Percentiles rank a stretch among this genome's conserved stretches.
phyloP scores from a whole-genome alignment of 2,113 vertebrate genomes.

The Scalopus aquaticus region DNA sequence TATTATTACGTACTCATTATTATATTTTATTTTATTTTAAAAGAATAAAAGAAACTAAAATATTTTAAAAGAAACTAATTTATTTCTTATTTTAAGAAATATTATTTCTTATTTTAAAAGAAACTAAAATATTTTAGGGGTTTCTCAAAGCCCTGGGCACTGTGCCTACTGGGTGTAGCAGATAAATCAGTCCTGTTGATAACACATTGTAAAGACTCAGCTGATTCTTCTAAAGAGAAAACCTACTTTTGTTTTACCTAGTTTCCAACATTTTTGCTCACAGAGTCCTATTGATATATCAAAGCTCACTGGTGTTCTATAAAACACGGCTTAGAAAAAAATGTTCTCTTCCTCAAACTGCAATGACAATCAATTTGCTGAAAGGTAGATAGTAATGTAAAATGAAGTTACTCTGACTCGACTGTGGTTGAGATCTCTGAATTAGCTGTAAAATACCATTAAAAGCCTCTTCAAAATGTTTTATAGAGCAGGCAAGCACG shows the following conservation, averaged over 20 bases:
- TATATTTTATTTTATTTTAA: background rate
- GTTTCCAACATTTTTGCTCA: background rate
- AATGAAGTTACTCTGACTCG: constrained; percentile 49
- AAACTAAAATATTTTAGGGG: background rate
- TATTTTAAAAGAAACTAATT: too few species aligned
- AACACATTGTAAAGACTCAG: background rate
- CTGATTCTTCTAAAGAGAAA: constrained; percentile 16
- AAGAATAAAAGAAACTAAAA: background rate
- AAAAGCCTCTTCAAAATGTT: constrained; percentile 49
- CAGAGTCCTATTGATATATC: background rate
- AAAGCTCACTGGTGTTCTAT: background rate
- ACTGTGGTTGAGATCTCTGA: constrained; percentile 13
- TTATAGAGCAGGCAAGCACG: constrained; percentile 39
- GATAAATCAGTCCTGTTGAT: background rate
- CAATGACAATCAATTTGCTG: background rate
- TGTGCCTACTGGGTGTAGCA: background rate
- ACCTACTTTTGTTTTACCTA: constrained; percentile 25
- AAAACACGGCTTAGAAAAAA: constrained; percentile 7
- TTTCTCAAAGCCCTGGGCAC: background rate
- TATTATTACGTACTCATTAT: constrained; percentile 4
- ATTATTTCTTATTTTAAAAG: background rate
- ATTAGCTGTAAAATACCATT: constrained; percentile 60
- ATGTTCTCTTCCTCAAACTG: background rate
- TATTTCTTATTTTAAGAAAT: too few species aligned
- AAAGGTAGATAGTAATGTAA: constrained; percentile 31